A percentile compares a stretch with the other conserved stretches of the same genome.
phyloP scores from a whole-genome alignment of 2,113 vertebrate species.

The Centropus unirufus region DNA sequence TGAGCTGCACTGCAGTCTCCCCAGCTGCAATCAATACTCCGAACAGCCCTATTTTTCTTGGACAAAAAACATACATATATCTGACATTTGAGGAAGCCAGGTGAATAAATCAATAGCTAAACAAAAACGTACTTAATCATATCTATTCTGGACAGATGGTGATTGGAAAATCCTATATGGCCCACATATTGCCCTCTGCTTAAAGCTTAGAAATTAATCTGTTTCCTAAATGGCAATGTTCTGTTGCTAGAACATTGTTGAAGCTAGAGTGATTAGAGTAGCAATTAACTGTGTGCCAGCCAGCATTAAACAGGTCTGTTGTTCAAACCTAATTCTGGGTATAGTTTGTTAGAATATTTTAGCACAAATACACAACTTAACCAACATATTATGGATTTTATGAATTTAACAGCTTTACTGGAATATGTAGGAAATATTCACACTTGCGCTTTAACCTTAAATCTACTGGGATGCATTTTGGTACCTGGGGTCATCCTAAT shows the following conservation, averaged over 20 bases:
- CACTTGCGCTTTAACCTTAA: neutral
- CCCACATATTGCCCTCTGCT: neutral
- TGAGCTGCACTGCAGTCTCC: conserved; percentile 7
- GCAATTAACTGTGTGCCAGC: neutral
- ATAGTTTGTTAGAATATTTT: neutral
- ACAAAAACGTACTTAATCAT: conserved; percentile 60
- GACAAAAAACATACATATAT: conserved; percentile 11
- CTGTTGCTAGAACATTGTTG: neutral
- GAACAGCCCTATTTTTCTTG: conserved; percentile 46
- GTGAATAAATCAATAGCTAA: conserved; percentile 57
- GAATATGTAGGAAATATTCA: neutral
- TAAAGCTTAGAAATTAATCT: neutral
- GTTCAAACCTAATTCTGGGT: neutral
- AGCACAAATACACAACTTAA: neutral
- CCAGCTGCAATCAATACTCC: conserved; percentile 36
- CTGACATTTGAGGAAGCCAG: conserved; percentile 41
- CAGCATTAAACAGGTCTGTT: neutral
- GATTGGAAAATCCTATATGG: conserved; percentile 4
- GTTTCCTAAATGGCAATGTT: neutral
- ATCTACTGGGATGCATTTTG: neutral
- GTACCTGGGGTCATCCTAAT: neutral
- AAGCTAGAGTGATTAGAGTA: neutral
- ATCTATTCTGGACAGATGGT: conserved; percentile 19
- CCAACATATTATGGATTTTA: neutral
- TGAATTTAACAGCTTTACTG: conserved; percentile 1